These are phyloP conservation scores for Gryllus longicercus DNA, from an alignment of 2,888 invertebrate genomes.

Conservation along the genomic window DNA sequence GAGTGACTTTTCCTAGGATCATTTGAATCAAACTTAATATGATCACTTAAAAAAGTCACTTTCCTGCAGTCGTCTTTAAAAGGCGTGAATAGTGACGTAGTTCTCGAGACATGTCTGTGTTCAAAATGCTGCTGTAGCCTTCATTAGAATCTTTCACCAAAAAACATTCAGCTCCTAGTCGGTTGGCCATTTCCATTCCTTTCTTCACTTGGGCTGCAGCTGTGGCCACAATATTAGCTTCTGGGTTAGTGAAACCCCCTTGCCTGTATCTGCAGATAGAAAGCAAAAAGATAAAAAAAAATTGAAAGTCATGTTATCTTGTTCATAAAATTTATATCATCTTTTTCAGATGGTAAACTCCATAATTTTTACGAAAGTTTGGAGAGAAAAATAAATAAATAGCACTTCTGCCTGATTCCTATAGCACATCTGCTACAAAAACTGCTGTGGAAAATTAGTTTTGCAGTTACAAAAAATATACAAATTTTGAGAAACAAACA, in stretches of 20 bases:
- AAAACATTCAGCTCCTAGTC: constrained; percentile 59
- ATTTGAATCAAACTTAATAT: too few species aligned
- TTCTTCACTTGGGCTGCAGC: constrained; percentile 62
- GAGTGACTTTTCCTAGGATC: too few species aligned
- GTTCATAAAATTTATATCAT: too few species aligned
- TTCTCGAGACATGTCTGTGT: constrained; percentile 58
- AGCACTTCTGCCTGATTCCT: too few species aligned
- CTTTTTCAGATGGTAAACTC: too few species aligned
- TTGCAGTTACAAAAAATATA: too few species aligned
- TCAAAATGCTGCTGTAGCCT: constrained; percentile 57
- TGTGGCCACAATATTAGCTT: constrained; percentile 56
- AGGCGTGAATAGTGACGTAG: constrained; percentile 60
- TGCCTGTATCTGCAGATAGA: constrained; percentile 52
- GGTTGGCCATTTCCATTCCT: constrained; percentile 59
- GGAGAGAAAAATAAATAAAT: too few species aligned
- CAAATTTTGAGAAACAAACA: too few species aligned
- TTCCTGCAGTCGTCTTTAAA: constrained; percentile 58
- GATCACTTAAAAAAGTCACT: constrained; percentile 38
- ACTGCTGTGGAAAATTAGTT: too few species aligned
- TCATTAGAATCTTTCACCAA: constrained; percentile 61
- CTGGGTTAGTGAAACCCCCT: constrained; percentile 60
- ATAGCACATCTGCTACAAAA: too few species aligned
- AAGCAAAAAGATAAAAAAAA: background rate
- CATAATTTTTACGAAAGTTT: too few species aligned
- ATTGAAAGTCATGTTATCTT: background rate